phyloP scores from a whole-genome alignment of 2,888 invertebrate genomes.

The Hemistola chrysoprasaria region DNA sequence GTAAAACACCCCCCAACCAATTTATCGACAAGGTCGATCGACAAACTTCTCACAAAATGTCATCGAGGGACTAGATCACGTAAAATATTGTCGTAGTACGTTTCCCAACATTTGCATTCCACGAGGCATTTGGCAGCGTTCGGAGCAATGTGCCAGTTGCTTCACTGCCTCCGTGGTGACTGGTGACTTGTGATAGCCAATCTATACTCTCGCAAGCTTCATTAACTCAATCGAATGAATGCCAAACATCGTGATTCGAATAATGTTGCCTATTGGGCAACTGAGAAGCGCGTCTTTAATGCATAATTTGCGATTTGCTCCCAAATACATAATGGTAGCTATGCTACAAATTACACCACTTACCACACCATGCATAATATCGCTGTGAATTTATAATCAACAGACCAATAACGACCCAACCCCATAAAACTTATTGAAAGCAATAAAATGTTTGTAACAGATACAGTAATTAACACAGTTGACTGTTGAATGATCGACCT shows the following conservation, averaged over 20 bases:
- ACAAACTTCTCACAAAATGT: constrained; percentile 10
- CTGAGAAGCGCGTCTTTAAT: constrained; percentile 40
- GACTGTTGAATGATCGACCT: constrained; percentile 36
- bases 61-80: constrained; percentile 12
- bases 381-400: no score
- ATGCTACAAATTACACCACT: no score
- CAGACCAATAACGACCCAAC: constrained; percentile 13
- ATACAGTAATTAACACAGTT: constrained; percentile 36
- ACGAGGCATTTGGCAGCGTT: constrained; percentile 40
- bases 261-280: constrained; percentile 58
- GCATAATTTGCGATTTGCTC: constrained; percentile 22
- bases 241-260: constrained; percentile 54
- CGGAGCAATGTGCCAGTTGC: constrained; percentile 37
- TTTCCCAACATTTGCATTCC: constrained; percentile 51
- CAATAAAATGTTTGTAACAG: constrained; percentile 23
- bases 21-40: constrained; percentile 14
- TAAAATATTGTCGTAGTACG: constrained; percentile 21
- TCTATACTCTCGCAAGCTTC: constrained; percentile 36
- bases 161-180: constrained; percentile 32
- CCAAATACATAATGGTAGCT: no score
- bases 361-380: no score
- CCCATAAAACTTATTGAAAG: constrained; percentile 11
- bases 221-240: constrained; percentile 57
- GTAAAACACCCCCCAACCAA: no score
- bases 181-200: constrained; percentile 39